These are phyloP conservation scores for Colaptes auratus DNA, from an alignment of 2,113 vertebrate genomes.

Conservation along the genomic window DNA sequence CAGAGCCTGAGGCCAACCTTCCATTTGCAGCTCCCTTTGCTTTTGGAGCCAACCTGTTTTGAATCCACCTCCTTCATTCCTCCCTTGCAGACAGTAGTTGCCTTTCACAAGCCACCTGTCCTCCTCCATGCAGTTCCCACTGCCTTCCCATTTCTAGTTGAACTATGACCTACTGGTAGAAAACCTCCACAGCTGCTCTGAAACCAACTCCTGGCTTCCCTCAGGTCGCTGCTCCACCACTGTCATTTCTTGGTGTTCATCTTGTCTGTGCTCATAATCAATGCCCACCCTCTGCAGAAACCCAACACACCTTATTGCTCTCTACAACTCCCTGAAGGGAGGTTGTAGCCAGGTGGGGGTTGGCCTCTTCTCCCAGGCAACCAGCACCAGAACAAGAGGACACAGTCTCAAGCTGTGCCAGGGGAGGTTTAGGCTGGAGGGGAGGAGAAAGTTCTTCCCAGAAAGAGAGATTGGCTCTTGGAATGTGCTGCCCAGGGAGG, in stretches of 20 bases:
- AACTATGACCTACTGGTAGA: background rate
- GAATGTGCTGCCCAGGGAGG: too few species aligned
- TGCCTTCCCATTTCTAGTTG: background rate
- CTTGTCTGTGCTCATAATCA: background rate
- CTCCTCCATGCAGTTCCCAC: background rate
- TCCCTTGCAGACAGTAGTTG: background rate
- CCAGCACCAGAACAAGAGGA: too few species aligned
- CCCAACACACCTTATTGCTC: background rate
- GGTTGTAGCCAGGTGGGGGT: too few species aligned
- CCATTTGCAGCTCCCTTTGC: background rate
- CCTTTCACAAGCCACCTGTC: background rate
- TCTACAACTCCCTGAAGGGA: too few species aligned
- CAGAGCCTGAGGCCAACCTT: fast-evolving
- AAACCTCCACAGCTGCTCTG: background rate
- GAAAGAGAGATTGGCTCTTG: too few species aligned
- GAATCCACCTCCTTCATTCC: background rate
- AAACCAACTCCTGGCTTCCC: background rate
- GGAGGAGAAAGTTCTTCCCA: too few species aligned
- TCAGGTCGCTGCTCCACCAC: background rate
- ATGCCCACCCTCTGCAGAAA: background rate
- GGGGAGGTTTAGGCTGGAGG: too few species aligned
- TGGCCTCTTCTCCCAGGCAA: too few species aligned
- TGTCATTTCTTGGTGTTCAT: background rate
- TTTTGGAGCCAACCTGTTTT: background rate
- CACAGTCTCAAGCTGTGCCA: too few species aligned